These are phyloP conservation scores for Labia minor DNA, from an alignment of 2,888 invertebrate genomes.

Conservation along the genomic window DNA sequence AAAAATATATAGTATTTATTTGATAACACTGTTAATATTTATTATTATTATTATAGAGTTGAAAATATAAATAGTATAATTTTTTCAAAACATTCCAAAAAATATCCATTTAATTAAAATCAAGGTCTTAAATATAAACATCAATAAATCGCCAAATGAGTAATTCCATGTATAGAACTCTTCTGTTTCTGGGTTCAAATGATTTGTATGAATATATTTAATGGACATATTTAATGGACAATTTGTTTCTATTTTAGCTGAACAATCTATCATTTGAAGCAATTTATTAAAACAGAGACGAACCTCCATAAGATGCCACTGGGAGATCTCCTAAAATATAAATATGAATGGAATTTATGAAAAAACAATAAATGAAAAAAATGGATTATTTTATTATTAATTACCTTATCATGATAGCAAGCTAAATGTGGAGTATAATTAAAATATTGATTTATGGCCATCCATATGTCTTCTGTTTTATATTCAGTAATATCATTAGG, in stretches of 20 bases:
- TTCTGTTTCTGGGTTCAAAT: no score
- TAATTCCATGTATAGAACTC: no score
- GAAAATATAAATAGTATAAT: no score
- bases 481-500: constrained; percentile 42
- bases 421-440: constrained; percentile 51
- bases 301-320: constrained; percentile 31
- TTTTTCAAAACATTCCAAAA: neutral
- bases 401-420: constrained; percentile 47
- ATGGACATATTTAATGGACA: constrained; percentile 24
- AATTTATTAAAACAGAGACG: constrained; percentile 62
- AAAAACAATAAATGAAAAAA: constrained; percentile 14
- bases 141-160: no score
- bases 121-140: neutral
- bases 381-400: constrained; percentile 21
- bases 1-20: no score
- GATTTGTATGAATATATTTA: neutral
- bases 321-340: neutral
- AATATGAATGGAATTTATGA: neutral
- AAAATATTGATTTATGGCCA: constrained; percentile 43
- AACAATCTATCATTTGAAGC: constrained; percentile 53
- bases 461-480: constrained; percentile 40
- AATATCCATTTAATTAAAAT: neutral
- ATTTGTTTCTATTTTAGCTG: constrained; percentile 35
- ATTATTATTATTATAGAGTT: no score
- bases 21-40: no score